Base-by-base conservation (phyloP, 2,888 invertebrate species). In the Orthosia gothica region DNA sequence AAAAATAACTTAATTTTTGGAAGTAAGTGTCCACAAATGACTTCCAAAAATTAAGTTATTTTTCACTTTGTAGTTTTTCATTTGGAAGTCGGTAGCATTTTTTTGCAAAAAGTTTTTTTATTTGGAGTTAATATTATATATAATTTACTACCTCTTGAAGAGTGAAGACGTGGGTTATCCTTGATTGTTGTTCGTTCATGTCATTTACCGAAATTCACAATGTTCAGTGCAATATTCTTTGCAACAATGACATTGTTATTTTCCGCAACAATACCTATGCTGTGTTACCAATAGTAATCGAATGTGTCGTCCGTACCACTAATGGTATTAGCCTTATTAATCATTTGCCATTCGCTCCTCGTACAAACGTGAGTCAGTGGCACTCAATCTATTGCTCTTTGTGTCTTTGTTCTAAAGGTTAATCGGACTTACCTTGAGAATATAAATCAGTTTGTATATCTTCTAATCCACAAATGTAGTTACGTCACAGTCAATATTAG, bases 241-340 rank as follows among this genome's bases (percentile, higher is more conserved):
- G 12, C 16, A 70, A 74, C 49, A 74, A 76, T 75, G 4, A n/a
- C 64, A 67, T 50, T 59, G 63, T 74, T 65, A 55, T 67, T 71
- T 78, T 72, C 67, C 67, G 55, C 49, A 3, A 67, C 63, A 26
- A 70, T 79, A 68, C 79, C 79, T 63, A 73, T 67, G n/a, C n/a
- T 74, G 74, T 67, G 72, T 76, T 58, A 61, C 72, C 81, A 64
- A 84, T 86, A 79, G 89, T 91, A 92, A 93, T 93, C 92, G 92
- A 92, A 92, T 91, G 89, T 89, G 91, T 88, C 89, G 90, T 91
- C 82, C 84, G 68, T 87, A 81, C 85, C 83, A 83, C 92, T 95
- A 96, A 95, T 95, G 94, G 93, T 88, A 95, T 95, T 95, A 94
- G 92, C 90, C 93, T 94, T 94, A 95, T 95, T 95, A 94, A 95